These are phyloP conservation scores for Drosophila phalerata DNA, from an alignment of 2,888 invertebrate genomes.

Conservation along the genomic window DNA sequence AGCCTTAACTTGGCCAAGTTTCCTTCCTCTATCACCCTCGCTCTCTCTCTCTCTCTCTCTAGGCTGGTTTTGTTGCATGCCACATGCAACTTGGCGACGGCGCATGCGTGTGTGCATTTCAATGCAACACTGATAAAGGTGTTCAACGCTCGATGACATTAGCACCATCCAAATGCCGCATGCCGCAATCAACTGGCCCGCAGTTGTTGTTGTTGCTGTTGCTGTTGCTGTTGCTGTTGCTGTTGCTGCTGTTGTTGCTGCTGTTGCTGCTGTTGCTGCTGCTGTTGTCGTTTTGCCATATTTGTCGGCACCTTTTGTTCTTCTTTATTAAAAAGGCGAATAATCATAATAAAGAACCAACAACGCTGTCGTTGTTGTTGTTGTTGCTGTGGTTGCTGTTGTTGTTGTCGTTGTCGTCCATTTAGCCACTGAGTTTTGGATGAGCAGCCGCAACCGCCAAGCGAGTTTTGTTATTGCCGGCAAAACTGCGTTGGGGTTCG, in stretches of 20 bases:
- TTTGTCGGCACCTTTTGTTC: constrained; percentile 81
- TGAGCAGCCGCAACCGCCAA: constrained; percentile 76
- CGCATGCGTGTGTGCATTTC: constrained; percentile 80
- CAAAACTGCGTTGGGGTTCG: constrained; percentile 27
- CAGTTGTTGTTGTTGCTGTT: constrained; percentile 1
- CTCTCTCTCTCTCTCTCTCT: constrained; percentile 1
- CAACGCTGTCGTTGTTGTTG: constrained; percentile 56
- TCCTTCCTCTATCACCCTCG: background rate
- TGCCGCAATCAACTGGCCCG: constrained; percentile 61
- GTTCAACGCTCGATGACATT: constrained; percentile 83
- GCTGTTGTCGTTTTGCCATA: constrained; percentile 75
- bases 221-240: constrained; percentile 6
- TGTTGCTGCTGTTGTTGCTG: constrained; percentile 49
- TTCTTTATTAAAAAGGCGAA: constrained; percentile 81
- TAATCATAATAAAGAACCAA: constrained; percentile 81
- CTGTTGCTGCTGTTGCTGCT: constrained; percentile 51
- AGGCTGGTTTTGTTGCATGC: constrained; percentile 55
- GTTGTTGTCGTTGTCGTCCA: constrained; percentile 71
- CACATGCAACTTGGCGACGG: constrained; percentile 58
- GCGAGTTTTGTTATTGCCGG: constrained; percentile 55
- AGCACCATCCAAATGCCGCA: constrained; percentile 80
- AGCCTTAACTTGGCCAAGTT: background rate
- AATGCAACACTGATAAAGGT: constrained; percentile 83
- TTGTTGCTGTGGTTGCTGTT: constrained; percentile 50
- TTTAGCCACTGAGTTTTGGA: constrained; percentile 82